Evolutionary conservation across 1,140 invertebrate species (phyloP), one percentile per base, ranked within the genome.

Genomic region (Lasioglossum albipes): DNA sequence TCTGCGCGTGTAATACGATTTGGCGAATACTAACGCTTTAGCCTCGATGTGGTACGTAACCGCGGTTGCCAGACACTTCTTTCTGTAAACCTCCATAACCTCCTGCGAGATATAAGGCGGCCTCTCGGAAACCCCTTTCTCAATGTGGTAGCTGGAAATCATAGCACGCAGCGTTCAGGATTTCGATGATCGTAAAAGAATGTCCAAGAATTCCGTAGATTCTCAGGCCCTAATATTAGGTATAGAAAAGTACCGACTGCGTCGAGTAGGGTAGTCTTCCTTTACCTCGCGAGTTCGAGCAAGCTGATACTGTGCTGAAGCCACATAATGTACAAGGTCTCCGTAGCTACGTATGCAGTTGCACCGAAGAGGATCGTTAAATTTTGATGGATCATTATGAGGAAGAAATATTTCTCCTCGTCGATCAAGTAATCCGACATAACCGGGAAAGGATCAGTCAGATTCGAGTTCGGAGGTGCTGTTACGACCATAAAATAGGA

Each of bases 201-300:
- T 36, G 36, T 36, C 1, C 36, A 36, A 36, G 2, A 36, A 36
- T 4, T 36, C 36, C 5, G 2, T 36, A 36, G 36, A 36, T 36
- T 36, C 36, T 36, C 36, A 36, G 36, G 31, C 2, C 31, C 31
- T 36, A 4, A 1, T 36, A 36, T 36, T 36, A 36, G 31, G 1
- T 36, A 4, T 36, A 36, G 1, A 1, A 36, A 36, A 36, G 31
- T 36, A 5, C 3, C 1, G 36, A 36, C 36, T 36, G 36, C 1
- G 3, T 36, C 36, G 36, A 36, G 36, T n/a, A 4, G 36, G 41
- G 41, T 2, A 27, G 20, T 2, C 7, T 49, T 4, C 0, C 22
- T 22, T 76, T 79, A 85, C 84, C 82, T 57, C 2, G 61, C 45
- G 20, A 84, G 42, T 18, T 76, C 18, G 27, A 71, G 81, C 13